Evolutionary conservation across 2,888 invertebrate species (phyloP), one percentile per base, ranked within the genome.

Genomic region (Pandemis heparana): DNA sequence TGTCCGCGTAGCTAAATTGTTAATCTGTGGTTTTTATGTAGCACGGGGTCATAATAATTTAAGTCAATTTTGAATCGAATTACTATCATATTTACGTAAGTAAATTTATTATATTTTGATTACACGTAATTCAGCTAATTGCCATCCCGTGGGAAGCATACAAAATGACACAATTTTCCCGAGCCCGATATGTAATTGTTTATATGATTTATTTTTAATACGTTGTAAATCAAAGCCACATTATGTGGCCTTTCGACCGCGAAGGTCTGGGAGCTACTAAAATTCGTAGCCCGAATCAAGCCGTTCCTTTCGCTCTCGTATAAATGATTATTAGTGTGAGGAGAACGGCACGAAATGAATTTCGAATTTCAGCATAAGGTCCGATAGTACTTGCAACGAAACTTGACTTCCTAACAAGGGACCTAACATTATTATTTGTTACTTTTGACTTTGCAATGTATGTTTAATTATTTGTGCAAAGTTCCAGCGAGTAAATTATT

Each of bases 171-270:
- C 67, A 53, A 68, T n/a, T 72, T 67, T 53, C 38, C 38, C 48
- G 67, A 59, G 68, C 23, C 14, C 46, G 5, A 72, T 62, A 56
- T 62, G 68, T 38, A 39, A 60, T 65, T 61, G 63, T n/a, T 39
- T 43, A 46, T n/a, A 69, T 56, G 23, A 73, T 69, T 73, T 64
- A 41, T 38, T 64, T 73, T 73, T 73, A 73, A 73, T 73, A 64
- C 18, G 61, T 51, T 38, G 9, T 65, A 8, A 41, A 73, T 69
- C 73, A 63, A 59, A 73, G 59, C 48, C 0, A 9, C 73, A 69
- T 73, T 73, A 73, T 73, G 73, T 73, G 68, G 16, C 3, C 59
- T 16, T 38, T 64, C 68, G 23, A 73, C 68, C 63, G 63, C 68
- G 68, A 53, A 65, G 65, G 38, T 7, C 1, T 32, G 23, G 23